Evolutionary conservation across 53 echinoderm and acorn worm species (phyloP), one percentile per base, ranked within the genome.

Genomic region (Glandiceps talaboti): DNA sequence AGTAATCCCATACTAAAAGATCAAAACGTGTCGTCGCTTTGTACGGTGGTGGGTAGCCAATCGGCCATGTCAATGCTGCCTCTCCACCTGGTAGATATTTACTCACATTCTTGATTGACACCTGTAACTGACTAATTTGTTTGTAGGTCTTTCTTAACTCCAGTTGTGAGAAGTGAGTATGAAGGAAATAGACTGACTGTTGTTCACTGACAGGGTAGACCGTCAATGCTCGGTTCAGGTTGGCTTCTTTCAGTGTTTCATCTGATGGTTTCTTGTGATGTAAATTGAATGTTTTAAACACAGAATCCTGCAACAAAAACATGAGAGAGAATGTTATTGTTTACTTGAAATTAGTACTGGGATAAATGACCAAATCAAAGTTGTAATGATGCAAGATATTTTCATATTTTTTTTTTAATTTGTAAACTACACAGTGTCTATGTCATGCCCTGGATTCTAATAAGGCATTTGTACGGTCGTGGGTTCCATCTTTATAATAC

Each of bases 1-100:
- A 99, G 75, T 99, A 99, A 77, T 99, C 91, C 97, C 99, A 99
- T 28, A 80, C 89, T 73, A 99, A 84, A 27, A 99, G 88, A 32
- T 99, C 99, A 75, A 93, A 99, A 0, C 93, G 84, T 28, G 99
- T 85, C n/a, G 84, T 82, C 26, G 91, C 82, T 27, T 93, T 93
- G 79, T 81, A 99, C 27, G 99, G 86, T 0, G 88, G 82, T 26
- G 86, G 87, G 28, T 82, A 77, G 26, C 99, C 99, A 1, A 89
- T 86, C 26, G 99, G 99, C 99, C 99, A 99, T 10, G 91, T 86
- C 29, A 91, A 32, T 32, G 87, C 89, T 32, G 73, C 80, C 80
- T 94, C 87, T 0, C 93, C 99, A 74, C 89, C 93, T 28, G 99
- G 99, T 28, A 89, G 77, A 30, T 89, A 80, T 64, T 76, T 85